Percentiles rank a stretch among this genome's conserved stretches.
Evolutionary conservation across 2,113 vertebrate species (phyloP).

Genomic region (Columba janthina): DNA sequence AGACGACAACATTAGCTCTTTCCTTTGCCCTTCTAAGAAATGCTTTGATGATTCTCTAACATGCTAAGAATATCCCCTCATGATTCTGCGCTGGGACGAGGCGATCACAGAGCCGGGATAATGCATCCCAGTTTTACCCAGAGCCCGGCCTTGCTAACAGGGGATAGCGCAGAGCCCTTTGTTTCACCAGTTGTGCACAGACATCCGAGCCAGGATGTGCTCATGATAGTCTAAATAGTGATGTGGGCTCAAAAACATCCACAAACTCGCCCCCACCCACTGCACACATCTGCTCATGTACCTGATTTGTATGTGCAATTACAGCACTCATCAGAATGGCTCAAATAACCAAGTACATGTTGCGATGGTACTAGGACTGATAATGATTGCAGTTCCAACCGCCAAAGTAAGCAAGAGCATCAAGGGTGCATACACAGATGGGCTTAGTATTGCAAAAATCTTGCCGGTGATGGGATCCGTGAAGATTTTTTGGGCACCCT

Average conservation of each 20-base stretch:
- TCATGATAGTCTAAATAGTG: background rate
- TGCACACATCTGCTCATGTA: constrained; percentile 19
- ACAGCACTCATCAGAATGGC: background rate
- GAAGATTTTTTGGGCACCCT: background rate
- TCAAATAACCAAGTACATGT: background rate
- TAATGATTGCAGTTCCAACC: background rate
- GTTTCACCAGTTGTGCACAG: constrained; percentile 8
- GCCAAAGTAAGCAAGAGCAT: constrained; percentile 24
- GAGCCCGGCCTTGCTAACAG: background rate
- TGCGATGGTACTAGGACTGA: background rate
- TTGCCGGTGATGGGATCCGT: background rate
- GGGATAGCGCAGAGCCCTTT: constrained; percentile 30
- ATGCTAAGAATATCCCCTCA: constrained; percentile 44
- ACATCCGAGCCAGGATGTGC: constrained; percentile 22
- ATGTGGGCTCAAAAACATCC: constrained; percentile 10
- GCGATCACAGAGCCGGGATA: constrained; percentile 21
- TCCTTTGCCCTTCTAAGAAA: constrained; percentile 60
- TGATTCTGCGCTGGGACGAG: constrained; percentile 27
- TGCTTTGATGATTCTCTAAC: constrained; percentile 70
- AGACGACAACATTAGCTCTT: constrained; percentile 62
- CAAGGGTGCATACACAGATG: background rate
- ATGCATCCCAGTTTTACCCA: constrained; percentile 49
- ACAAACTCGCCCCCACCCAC: background rate
- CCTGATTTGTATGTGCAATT: background rate
- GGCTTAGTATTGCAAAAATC: background rate